Evolutionary conservation across 2,113 vertebrate species (phyloP), one percentile per base, ranked within the genome.

Genomic region (Pomatostomus ruficeps): DNA sequence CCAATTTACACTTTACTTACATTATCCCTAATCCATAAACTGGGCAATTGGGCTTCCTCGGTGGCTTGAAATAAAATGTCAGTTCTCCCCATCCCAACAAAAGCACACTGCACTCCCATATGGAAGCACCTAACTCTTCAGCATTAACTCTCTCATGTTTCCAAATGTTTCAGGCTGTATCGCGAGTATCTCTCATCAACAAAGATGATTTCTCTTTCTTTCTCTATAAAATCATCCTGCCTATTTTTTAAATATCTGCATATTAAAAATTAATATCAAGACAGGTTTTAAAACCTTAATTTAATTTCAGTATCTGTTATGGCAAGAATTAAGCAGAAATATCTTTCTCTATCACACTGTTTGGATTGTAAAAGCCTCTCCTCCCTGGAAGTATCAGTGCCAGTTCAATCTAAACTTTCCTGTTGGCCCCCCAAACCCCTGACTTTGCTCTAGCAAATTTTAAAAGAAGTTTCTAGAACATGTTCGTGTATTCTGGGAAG

Each of bases 381-480:
- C 31, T 73, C 21, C 21, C 15, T 79, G 40, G 38, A 91, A 83
- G 2, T 8, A 31, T 40, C 74, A 54, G 17, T 35, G 63, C 18
- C 38, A 91, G n/a, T 59, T 43, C 70, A 88, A 74, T 70, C 24
- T 38, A 57, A 61, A 21, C 25, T 84, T 90, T 65, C 35, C 24
- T 76, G 91, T 38, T 46, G 36, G 1, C 9, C 57, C 13, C 55
- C 6, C 31, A 14, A 49, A 45, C 16, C 13, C 4, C 73, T 82
- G 35, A 62, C 17, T 51, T 93, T 70, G 20, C 36, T 55, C 23
- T 85, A 75, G 24, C 19, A 88, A 94, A 94, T 48, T 80, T 91
- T 45, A n/a, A 62, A 93, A 89, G 63, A 63, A 80, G 66, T 45
- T 90, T 94, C 73, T 85, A 96, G 89, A 92, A 91, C 21, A 83